Conservation (phyloP, 1,140 invertebrate genomes). For the Akabosia matsudoensis region DNA sequence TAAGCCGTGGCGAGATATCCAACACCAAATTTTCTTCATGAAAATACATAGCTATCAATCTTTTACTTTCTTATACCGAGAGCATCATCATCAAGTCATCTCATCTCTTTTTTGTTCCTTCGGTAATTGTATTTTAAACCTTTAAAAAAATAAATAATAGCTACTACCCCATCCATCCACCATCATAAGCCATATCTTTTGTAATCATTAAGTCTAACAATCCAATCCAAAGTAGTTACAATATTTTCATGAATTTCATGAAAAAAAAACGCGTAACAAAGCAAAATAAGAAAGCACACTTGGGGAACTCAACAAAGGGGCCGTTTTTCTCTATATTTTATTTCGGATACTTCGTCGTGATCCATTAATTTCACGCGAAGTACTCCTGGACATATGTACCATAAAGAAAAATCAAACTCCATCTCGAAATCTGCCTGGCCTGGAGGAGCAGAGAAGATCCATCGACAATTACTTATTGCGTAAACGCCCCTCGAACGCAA, state of each 20-base stretch:
- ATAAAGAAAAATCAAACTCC: background rate
- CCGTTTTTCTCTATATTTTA: background rate
- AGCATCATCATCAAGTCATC: too few relatives aligned
- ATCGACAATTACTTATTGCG: background rate
- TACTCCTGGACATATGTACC: background rate
- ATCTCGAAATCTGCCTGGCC: too few relatives aligned
- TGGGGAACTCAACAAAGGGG: background rate
- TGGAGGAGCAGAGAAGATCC: background rate
- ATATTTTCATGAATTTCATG: background rate
- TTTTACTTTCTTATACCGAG: too few relatives aligned
- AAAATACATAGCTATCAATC: too few relatives aligned
- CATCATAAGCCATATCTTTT: too few relatives aligned
- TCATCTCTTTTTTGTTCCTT: too few relatives aligned
- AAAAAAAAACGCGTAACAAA: background rate
- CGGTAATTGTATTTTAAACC: too few relatives aligned
- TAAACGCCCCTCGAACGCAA: background rate
- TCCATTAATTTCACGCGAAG: background rate
- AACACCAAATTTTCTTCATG: too few relatives aligned
- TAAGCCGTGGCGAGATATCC: too few relatives aligned
- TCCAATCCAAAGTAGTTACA: background rate
- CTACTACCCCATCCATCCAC: too few relatives aligned
- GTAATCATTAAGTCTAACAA: background rate
- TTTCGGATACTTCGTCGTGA: background rate
- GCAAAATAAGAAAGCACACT: background rate
- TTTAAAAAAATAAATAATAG: too few relatives aligned